These are phyloP conservation scores for Labeo rohita DNA, from an alignment of 2,113 vertebrate genomes.

Conservation along the genomic window DNA sequence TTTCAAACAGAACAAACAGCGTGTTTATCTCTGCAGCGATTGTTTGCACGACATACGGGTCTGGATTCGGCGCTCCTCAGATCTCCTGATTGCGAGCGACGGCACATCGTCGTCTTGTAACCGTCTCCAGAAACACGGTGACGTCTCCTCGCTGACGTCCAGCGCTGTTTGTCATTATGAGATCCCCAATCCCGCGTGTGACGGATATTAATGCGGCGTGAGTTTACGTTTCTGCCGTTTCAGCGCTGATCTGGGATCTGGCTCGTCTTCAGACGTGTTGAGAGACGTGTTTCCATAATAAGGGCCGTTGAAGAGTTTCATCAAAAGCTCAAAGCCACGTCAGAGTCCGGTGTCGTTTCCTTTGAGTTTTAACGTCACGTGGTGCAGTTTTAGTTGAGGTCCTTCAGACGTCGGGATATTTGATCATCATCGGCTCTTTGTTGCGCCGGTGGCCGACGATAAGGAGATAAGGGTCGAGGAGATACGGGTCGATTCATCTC, in stretches of 20 bases:
- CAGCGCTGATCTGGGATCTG: conserved; percentile 38
- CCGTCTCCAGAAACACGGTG: no score
- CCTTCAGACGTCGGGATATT: no score
- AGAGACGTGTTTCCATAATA: conserved; percentile 51
- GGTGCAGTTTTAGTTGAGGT: no score
- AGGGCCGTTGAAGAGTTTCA: conserved; percentile 60
- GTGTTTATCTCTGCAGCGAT: background rate
- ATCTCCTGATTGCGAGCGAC: background rate
- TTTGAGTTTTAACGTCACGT: no score
- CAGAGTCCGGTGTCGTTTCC: no score
- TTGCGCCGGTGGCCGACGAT: conserved; percentile 59
- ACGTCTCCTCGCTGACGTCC: no score
- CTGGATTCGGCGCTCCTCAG: background rate
- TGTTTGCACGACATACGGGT: background rate
- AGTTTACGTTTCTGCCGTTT: no score
- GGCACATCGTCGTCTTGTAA: no score
- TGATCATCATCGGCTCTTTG: background rate
- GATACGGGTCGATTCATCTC: conserved; percentile 71
- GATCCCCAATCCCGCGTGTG: no score
- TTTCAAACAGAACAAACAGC: background rate
- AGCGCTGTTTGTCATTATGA: no score
- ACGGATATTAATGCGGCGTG: no score
- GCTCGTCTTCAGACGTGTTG: conserved; percentile 50
- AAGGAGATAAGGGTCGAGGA: conserved; percentile 66
- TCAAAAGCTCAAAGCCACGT: conserved; percentile 25